phyloP scores from a whole-genome alignment of 2,113 vertebrate genomes.

The Terrapene triunguis region DNA sequence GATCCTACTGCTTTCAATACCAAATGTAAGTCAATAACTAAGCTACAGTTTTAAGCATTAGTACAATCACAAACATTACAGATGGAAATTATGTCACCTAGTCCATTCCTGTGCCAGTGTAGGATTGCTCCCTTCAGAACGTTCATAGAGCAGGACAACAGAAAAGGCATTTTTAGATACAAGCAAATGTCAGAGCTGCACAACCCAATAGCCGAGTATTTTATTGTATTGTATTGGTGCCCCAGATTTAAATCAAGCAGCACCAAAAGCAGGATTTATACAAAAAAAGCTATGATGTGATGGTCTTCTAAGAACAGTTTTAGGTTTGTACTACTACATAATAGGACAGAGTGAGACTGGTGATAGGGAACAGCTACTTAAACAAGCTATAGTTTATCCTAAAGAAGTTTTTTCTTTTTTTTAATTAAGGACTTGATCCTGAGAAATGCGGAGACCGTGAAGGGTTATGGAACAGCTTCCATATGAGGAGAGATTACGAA shows the following conservation, averaged over 20 bases:
- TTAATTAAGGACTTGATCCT: background rate
- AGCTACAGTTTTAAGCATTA: background rate
- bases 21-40: constrained; percentile 38
- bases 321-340: background rate
- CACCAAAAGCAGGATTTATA: background rate
- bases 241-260: constrained; percentile 1
- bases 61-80: background rate
- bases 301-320: background rate
- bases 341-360: background rate
- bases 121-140: background rate
- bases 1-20: constrained; percentile 11
- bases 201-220: background rate
- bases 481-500: too few relatives aligned
- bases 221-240: background rate
- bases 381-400: background rate
- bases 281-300: background rate
- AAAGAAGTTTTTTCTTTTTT: background rate
- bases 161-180: background rate
- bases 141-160: background rate
- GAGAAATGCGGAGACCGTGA: background rate
- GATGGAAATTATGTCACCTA: constrained; percentile 30
- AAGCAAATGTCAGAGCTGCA: constrained; percentile 8
- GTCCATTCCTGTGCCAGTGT: background rate
- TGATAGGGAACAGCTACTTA: background rate
- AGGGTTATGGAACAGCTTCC: background rate